These are phyloP conservation scores for Melanchra persicariae DNA, from an alignment of 2,888 invertebrate species.

Conservation along the genomic window DNA sequence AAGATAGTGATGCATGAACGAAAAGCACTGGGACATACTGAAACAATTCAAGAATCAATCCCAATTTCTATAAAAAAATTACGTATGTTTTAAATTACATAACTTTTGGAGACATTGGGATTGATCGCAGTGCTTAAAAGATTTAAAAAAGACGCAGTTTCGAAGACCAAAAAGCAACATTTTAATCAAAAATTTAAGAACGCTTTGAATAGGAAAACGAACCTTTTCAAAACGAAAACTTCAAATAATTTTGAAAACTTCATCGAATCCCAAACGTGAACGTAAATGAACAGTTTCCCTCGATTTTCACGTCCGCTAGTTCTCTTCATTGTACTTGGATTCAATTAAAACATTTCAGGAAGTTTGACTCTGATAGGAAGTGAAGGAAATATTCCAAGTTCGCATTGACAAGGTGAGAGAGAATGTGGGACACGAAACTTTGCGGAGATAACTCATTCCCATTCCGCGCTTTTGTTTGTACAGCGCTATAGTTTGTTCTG, in stretches of 20 bases:
- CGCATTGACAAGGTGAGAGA: slow-evolving; percentile 64
- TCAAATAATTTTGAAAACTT: slow-evolving; percentile 56
- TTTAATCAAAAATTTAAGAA: slow-evolving; percentile 46
- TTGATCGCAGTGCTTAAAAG: background rate
- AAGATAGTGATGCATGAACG: background rate
- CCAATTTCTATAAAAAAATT: background rate
- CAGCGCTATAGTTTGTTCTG: slow-evolving; percentile 62
- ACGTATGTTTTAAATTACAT: too few species aligned
- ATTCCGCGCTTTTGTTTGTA: slow-evolving; percentile 69
- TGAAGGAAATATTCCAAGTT: slow-evolving; percentile 72
- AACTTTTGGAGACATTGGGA: too few species aligned
- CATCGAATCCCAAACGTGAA: slow-evolving; percentile 50
- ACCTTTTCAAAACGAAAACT: slow-evolving; percentile 53
- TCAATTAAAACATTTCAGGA: slow-evolving; percentile 70
- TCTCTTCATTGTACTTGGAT: slow-evolving; percentile 63
- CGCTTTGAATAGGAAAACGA: slow-evolving; percentile 44
- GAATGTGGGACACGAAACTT: slow-evolving; percentile 68
- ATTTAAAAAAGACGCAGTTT: background rate
- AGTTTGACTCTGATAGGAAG: slow-evolving; percentile 61
- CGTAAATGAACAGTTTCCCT: slow-evolving; percentile 56
- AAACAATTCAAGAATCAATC: slow-evolving; percentile 1
- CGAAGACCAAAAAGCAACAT: slow-evolving; percentile 24
- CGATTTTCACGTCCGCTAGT: slow-evolving; percentile 51
- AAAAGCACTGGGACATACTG: background rate
- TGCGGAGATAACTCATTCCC: slow-evolving; percentile 69